Evolutionary conservation across 1,140 invertebrate species (phyloP).

Genomic region (Diuraphis noxia): DNA sequence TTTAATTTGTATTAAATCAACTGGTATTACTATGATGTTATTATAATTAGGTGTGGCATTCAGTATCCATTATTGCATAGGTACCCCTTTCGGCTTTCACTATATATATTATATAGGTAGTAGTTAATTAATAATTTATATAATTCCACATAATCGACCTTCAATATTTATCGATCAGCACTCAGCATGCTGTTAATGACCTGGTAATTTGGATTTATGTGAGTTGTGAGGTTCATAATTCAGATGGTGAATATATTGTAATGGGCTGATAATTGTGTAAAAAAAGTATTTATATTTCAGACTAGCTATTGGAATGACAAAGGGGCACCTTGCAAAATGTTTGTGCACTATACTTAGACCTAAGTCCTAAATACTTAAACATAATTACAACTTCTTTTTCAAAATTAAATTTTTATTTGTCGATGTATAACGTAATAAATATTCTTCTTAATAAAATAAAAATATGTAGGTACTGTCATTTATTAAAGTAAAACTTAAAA

Average conservation of each 20-base stretch:
- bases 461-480: not conserved
- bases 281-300: not conserved
- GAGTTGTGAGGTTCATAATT: too few relatives aligned
- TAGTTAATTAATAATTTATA: not conserved
- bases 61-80: not conserved
- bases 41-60: not conserved
- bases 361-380: not conserved
- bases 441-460: not conserved
- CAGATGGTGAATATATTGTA: too few relatives aligned
- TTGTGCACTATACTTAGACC: not conserved
- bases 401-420: not conserved
- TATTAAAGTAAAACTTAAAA: not conserved
- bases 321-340: not conserved
- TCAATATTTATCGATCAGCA: not conserved
- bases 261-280: not conserved
- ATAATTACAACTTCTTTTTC: not conserved
- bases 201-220: not conserved
- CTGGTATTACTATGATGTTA: not conserved
- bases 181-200: not conserved
- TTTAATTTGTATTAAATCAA: not conserved
- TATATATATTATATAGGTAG: too few relatives aligned
- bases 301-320: not conserved
- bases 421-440: not conserved
- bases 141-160: too few relatives aligned
- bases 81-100: too few relatives aligned